These are phyloP conservation scores for Branchipolynoe longqiensis DNA, from an alignment of 2,888 invertebrate species.

Conservation along the genomic window DNA sequence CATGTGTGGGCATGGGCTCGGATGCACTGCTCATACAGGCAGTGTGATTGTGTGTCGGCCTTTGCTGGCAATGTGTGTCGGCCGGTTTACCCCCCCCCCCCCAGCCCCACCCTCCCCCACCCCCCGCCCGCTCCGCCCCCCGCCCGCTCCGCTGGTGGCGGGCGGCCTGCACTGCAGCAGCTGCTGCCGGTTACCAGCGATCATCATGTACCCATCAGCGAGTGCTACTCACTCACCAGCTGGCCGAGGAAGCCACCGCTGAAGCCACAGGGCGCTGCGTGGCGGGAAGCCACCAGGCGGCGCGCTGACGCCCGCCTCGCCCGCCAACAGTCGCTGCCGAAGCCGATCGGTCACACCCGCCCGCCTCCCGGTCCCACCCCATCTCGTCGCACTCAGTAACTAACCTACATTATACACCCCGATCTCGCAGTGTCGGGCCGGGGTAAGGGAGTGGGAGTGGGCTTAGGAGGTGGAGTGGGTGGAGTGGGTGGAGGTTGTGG, in stretches of 20 bases:
- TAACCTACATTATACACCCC: too few species aligned
- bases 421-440: too few species aligned
- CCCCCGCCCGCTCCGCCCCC: not conserved
- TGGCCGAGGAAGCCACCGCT: not conserved
- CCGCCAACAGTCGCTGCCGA: not conserved
- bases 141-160: not conserved
- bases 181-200: not conserved
- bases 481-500: too few species aligned
- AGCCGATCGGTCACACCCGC: not conserved
- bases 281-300: conserved; percentile 2
- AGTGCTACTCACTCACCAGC: not conserved
- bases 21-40: too few species aligned
- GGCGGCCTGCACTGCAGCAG: not conserved
- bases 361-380: not conserved
- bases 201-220: conserved; percentile 12
- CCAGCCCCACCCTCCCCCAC: not conserved
- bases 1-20: too few species aligned
- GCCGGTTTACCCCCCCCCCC: not conserved
- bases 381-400: not conserved
- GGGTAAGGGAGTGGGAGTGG: too few species aligned
- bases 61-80: not conserved
- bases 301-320: not conserved
- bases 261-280: not conserved
- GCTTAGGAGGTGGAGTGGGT: too few species aligned
- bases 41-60: not conserved